phyloP scores from a whole-genome alignment of 2,888 invertebrate species.

The Germaria angustata region DNA sequence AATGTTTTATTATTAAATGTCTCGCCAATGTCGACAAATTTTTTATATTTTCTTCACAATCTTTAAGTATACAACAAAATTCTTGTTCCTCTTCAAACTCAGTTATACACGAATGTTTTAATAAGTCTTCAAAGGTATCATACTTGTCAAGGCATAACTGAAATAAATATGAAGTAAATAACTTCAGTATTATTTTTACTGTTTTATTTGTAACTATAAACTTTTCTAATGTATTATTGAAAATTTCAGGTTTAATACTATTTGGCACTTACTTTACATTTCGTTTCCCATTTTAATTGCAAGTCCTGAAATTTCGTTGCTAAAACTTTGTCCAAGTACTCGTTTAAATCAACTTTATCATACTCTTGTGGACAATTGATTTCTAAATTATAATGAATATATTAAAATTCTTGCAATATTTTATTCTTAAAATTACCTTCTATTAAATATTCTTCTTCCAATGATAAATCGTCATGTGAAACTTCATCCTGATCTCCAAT shows the following conservation, averaged over 20 bases:
- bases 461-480: background rate
- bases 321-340: constrained; percentile 71
- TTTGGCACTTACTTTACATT: constrained; percentile 68
- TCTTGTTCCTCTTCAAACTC: constrained; percentile 64
- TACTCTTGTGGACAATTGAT: constrained; percentile 26
- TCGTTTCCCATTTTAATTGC: constrained; percentile 70
- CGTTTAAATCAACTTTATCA: constrained; percentile 68
- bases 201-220: too few species aligned
- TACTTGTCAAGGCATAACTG: constrained; percentile 69
- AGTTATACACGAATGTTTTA: constrained; percentile 63
- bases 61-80: constrained; percentile 72
- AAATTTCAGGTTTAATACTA: background rate
- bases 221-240: background rate
- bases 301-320: constrained; percentile 72
- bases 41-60: constrained; percentile 65
- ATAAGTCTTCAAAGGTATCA: constrained; percentile 68
- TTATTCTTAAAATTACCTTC: constrained; percentile 37
- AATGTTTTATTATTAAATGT: constrained; percentile 76
- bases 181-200: too few species aligned
- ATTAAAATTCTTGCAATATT: background rate
- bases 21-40: constrained; percentile 71
- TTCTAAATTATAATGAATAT: constrained; percentile 18
- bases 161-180: background rate
- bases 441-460: constrained; percentile 55
- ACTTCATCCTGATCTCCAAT: background rate